Evolutionary conservation across 2,888 invertebrate species (phyloP), one percentile per base, ranked within the genome.

Genomic region (Scotopteryx bipunctaria): DNA sequence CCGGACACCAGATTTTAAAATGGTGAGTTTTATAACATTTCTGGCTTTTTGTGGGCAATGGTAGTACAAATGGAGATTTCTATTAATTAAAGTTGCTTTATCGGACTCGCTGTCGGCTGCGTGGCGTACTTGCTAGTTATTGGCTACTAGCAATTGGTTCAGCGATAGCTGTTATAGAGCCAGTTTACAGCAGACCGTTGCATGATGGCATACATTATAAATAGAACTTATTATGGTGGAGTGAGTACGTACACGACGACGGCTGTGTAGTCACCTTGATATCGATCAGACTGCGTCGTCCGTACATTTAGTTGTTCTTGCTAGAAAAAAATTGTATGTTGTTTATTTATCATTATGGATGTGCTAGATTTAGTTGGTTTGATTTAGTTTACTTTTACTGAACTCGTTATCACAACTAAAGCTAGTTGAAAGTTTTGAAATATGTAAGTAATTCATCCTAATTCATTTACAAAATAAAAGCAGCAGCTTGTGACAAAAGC

Each of bases 1-100:
- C 66, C 86, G 88, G 73, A 76, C 84, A 75, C 78, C 86, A 71
- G 85, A 86, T 77, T 86, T 75, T 78, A 87, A 84, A 75, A 75
- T 81, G 85, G 88, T 88, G 83, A 88, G 89, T 90, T 57, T 55
- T 44, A 41, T 56, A 25, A 36, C 19, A 40, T 40, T 32, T 11
- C 35, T 45, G 11, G 27, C 8, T 36, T 40, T 44, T 42, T 38
- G 29, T 35, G 40, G 41, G 64, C 59, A 51, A 50, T 61, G 58
- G 40, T 54, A 21, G 46, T 55, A 46, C 8, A 4, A 31, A 41
- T 3, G 16, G 9, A 3, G 15, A 27, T 16, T 9, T 4, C 9
- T 40, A 25, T 25, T 5, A 9, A 32, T 19, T 35, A 31, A 38
- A 17, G 41, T 47, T 44, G 42, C 52, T 57, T 54, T 35, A 52